Base-by-base conservation (phyloP, 1,140 invertebrate species). In the Brachionus rubens region DNA sequence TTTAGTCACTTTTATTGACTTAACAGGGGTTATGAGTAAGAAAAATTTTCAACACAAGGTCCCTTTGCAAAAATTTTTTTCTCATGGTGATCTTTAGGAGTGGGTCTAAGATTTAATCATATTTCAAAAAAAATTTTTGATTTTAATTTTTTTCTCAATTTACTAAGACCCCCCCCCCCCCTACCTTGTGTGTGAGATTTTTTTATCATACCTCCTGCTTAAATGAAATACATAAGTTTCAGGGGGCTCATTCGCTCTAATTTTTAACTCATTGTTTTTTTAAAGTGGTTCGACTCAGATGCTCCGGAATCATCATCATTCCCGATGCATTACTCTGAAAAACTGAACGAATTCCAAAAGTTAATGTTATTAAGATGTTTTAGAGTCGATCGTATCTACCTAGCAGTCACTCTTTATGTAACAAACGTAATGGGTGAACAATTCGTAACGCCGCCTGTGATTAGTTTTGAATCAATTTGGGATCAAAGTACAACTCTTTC, bases 331-430 rank as follows among this genome's bases (percentile, higher is more conserved):
- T 93, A 92, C 83, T 87, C 88, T 2, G 81, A 88, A 12, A 87
- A 83, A 36, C 75, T 84, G 5, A 84, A 85, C n/a, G 81, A 87
- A 0, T 92, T 93, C 82, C 88, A 93, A 80, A 84, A 88, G 43
- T 85, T 95, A 30, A 90, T 94, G 89, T 80, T 94, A 28, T 82
- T 94, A 9, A 86, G 92, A 28, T 94, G 92, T 81, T 93, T 94
- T 84, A 87, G 91, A 24, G 87, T 92, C 6, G 92, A 94, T 85
- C 87, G 92, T 77, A 89, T 94, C n/a, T 92, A 91, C 84, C 84
- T 90, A 52, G 89, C 89, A 26, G 87, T 94, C 59, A 89, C 89
- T 26, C 88, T 91, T 81, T 94, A 91, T 81, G 90, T 94, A 78
- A 89, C 87, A 3, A 87, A 88, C 54, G 88, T 88, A 1, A 92